phyloP scores from a whole-genome alignment of 2,888 invertebrate genomes.

The Atherix ibis region DNA sequence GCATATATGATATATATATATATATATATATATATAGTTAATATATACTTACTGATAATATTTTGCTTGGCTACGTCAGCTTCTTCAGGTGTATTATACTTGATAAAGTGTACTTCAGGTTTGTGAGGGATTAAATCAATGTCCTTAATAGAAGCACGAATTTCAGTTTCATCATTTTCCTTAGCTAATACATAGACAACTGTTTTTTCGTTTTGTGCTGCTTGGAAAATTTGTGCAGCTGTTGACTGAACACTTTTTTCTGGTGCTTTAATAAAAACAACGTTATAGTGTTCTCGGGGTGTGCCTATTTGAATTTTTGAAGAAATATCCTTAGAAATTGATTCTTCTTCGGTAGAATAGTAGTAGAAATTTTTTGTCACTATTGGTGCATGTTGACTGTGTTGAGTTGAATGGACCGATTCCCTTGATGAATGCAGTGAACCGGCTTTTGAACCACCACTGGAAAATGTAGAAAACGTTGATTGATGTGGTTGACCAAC shows the following conservation, averaged over 20 bases:
- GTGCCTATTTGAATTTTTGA: too few relatives aligned
- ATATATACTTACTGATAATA: not conserved
- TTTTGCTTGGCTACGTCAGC: not conserved
- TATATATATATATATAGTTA: too few relatives aligned
- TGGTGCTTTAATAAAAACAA: slow-evolving; percentile 12
- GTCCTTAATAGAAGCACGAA: not conserved
- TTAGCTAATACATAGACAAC: slow-evolving; percentile 11
- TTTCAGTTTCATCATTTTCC: slow-evolving; percentile 1
- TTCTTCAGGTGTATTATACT: not conserved
- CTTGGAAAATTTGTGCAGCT: slow-evolving; percentile 2
- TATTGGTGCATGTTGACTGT: too few relatives aligned
- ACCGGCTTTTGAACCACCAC: too few relatives aligned
- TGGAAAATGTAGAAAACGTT: too few relatives aligned
- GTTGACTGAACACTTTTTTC: not conserved
- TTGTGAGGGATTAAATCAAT: not conserved
- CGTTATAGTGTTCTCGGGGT: slow-evolving; percentile 8
- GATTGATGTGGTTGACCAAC: too few relatives aligned
- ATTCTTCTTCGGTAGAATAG: slow-evolving; percentile 10
- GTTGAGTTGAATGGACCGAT: too few relatives aligned
- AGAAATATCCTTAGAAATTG: slow-evolving; percentile 3
- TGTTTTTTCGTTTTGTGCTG: slow-evolving; percentile 10
- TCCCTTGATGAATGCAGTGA: too few relatives aligned
- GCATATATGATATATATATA: too few relatives aligned
- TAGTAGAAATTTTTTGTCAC: slow-evolving; percentile 9
- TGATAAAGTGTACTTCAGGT: not conserved